Evolutionary conservation across 2,888 invertebrate genomes (phyloP), one percentile per base, ranked within the genome.

Genomic region (Meiosimyza platycephala): DNA sequence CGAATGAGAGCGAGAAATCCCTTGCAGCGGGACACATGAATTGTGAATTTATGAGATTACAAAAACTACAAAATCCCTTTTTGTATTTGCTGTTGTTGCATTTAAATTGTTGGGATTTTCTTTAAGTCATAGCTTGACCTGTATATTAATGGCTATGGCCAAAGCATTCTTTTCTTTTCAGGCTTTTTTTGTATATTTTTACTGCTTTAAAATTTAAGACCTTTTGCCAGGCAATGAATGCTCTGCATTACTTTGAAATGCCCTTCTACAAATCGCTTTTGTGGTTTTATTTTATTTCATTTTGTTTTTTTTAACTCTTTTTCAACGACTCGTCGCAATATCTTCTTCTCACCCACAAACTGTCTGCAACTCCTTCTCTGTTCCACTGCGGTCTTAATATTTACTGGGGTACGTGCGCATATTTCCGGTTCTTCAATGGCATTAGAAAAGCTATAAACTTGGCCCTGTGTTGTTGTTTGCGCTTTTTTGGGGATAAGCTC

Each of bases 31-130:
- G 13, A 57, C 57, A 40, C 47, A 63, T 13, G 47, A 47, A 28
- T 28, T 72, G 72, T 52, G 68, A 75, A 75, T 72, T 72, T 73
- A 71, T 71, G 71, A 65, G 71, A 71, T 68, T 67, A 54, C 57
- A 67, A 73, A 65, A 54, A 67, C 47, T 11, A 73, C 48, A 57
- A 69, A 64, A 63, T 64, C 71, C 71, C 47, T 54, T 55, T 13
- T 51, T 57, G 48, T 63, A 55, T 54, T 16, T 22, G 60, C 33
- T 48, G 9, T 62, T 54, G 60, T 52, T 6, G 16, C 11, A 11
- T 55, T 11, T 60, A 33, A 18, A 15, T 51, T 22, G 22, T 52
- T 70, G 22, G 48, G 40, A 16, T 70, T n/a, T 60, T 22, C 52
- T 33, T 22, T 47, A 52, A 22, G 1, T 62, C 13, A 52, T 51